A percentile compares a stretch with the other conserved stretches of the same genome.
Evolutionary conservation across 1,140 invertebrate species (phyloP).

Genomic region (Triops longicaudatus): DNA sequence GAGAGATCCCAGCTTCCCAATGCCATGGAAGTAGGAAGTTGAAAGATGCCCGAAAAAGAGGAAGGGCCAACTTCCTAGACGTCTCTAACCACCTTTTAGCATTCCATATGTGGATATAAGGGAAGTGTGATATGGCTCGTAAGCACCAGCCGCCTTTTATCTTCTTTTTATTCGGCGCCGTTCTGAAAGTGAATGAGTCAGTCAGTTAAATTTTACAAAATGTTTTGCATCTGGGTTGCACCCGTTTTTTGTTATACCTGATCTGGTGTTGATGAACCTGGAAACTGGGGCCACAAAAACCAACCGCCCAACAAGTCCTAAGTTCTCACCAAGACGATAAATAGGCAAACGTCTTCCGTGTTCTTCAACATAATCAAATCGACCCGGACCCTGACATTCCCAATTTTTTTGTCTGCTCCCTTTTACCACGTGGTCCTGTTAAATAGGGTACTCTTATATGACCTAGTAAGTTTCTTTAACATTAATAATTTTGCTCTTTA

Average conservation of each 20-base stretch:
- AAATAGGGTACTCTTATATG: neutral
- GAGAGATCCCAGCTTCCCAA: constrained; percentile 4
- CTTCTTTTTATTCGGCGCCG: neutral
- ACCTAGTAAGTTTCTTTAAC: neutral
- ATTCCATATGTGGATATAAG: neutral
- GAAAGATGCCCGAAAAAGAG: neutral
- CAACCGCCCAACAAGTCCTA: neutral
- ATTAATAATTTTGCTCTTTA: too few relatives aligned
- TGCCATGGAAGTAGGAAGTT: constrained; percentile 11
- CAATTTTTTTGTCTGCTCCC: neutral
- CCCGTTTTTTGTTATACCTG: neutral
- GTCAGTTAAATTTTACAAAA: neutral
- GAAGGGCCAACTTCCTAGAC: neutral
- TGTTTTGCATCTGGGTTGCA: neutral
- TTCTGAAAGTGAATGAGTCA: neutral
- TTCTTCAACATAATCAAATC: constrained; percentile 3
- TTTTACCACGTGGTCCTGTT: neutral
- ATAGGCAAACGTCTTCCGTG: neutral
- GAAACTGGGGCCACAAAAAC: neutral
- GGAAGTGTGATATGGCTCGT: neutral
- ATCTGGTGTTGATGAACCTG: neutral
- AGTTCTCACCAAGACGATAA: neutral
- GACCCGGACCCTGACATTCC: neutral
- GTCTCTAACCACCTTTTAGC: too few relatives aligned
- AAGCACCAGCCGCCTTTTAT: too few relatives aligned